Evolutionary conservation across 2,113 vertebrate species (phyloP), one percentile per base, ranked within the genome.

Genomic region (Oncorhynchus nerka): DNA sequence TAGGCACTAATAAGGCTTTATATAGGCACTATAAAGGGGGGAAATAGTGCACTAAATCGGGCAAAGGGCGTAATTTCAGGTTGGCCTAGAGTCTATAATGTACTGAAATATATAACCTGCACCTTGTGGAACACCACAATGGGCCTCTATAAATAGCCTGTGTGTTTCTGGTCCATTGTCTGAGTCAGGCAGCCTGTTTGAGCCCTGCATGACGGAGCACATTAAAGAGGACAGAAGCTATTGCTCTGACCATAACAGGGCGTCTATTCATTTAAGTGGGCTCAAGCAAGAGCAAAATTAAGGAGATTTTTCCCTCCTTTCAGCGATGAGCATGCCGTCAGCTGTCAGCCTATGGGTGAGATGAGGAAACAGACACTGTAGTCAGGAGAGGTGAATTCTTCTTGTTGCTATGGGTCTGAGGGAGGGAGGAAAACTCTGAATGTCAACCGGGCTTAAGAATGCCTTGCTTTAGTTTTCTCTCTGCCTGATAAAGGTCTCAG

Each of bases 401-500:
- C 72, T 75, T 83, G 81, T 79, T 85, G 81, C 80, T 81, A 70
- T 73, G 83, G 4, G 79, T 80, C 78, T 83, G 76, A 71, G 51
- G 16, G 51, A 55, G 5, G 77, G 9, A 82, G 83, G 75, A 48
- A 81, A 79, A 83, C 48, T 32, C 55, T 77, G 66, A 86, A 86
- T 84, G 85, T 90, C 78, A 87, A 71, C 73, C 12, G 79, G 82
- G 82, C 61, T 80, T 32, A 73, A 73, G 85, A 83, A 83, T 76
- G 78, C 81, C 70, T 61, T 73, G 30, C 81, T 11, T 45, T 45
- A 45, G 9, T 45, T 45, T 45, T 45, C 39, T 45, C 39, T 55
- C 51, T 79, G 66, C 73, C 73, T 79, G 83, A 87, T 79, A 88
- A 88, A 87, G 81, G 85, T 86, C 85, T 87, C 26, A 0, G 61